Conservation (phyloP, 2,113 vertebrate species). For the Odocoileus virginianus region DNA sequence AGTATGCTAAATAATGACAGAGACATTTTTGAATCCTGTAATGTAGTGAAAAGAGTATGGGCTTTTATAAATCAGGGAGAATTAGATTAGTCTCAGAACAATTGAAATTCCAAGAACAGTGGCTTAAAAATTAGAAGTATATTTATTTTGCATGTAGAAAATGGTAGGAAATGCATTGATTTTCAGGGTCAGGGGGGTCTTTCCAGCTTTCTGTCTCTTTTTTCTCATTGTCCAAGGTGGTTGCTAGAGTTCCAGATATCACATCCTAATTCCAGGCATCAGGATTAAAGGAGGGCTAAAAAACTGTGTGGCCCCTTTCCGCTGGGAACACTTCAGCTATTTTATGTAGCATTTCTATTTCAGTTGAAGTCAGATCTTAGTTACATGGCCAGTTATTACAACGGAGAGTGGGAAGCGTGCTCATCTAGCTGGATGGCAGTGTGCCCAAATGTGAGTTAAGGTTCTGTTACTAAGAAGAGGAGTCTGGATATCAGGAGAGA, state of each 20-base stretch:
- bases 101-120: not conserved
- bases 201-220: not conserved
- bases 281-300: not conserved
- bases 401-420: not conserved
- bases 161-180: not conserved
- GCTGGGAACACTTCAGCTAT: not conserved
- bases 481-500: not conserved
- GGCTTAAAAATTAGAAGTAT: not conserved
- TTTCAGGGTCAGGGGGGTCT: not conserved
- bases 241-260: not conserved
- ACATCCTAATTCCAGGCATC: not conserved
- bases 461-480: not conserved
- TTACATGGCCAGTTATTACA: not conserved
- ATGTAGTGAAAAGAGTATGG: not conserved
- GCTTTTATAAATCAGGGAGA: not conserved
- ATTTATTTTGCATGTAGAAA: not conserved
- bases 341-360: not conserved
- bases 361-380: not conserved
- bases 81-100: not conserved
- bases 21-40: not conserved
- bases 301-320: not conserved
- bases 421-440: not conserved
- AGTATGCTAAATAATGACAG: not conserved
- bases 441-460: not conserved
- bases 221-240: not conserved